Evolutionary conservation across 2,797 vertebrate species (phyloP).

Genomic region (Miichthys miiuy): DNA sequence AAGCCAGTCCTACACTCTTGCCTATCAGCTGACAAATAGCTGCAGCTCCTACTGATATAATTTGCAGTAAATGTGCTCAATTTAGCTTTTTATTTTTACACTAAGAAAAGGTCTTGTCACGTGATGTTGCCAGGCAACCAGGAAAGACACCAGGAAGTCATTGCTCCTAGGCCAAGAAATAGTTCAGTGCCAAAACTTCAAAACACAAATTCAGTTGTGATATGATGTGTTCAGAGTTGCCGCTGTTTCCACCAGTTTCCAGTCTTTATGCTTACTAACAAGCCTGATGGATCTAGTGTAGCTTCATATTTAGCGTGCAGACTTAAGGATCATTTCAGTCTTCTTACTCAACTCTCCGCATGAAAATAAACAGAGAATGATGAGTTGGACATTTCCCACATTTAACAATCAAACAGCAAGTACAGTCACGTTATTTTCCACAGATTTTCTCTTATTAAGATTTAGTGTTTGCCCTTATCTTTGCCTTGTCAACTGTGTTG

Average conservation of each 20-base stretch:
- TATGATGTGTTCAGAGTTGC: not conserved
- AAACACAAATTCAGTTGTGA: not conserved
- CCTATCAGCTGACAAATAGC: no score
- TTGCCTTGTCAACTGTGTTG: not conserved
- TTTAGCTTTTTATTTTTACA: no score
- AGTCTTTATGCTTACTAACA: not conserved
- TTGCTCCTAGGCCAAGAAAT: not conserved
- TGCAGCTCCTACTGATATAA: no score
- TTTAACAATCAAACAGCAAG: not conserved
- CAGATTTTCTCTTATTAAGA: not conserved
- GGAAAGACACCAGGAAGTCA: not conserved
- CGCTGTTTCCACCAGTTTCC: not conserved
- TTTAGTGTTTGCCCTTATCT: not conserved
- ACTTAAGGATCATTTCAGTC: not conserved
- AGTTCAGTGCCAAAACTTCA: not conserved
- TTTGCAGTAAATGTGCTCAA: no score
- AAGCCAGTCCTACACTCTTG: not conserved
- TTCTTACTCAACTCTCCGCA: not conserved
- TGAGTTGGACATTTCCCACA: not conserved
- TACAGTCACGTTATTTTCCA: not conserved
- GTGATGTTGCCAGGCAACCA: not conserved
- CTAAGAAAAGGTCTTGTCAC: no score
- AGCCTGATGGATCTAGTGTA: not conserved
- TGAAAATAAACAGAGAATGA: not conserved
- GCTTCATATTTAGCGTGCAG: not conserved